Evolutionary conservation across 2,113 vertebrate species (phyloP).

Genomic region (Anser brachyrhynchus): DNA sequence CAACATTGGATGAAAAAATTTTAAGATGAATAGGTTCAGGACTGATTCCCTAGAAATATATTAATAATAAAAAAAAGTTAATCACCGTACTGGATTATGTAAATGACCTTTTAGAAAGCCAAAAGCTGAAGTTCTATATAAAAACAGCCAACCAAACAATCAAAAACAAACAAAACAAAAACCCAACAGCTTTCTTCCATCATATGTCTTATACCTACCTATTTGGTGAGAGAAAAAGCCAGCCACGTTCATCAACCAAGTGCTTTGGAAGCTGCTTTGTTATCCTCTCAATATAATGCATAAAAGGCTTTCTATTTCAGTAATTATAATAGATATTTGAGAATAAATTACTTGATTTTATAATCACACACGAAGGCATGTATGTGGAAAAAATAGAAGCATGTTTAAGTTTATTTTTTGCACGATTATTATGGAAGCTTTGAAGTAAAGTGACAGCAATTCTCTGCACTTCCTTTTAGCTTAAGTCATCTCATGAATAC

Average conservation of each 20-base stretch:
- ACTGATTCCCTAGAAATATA: constrained; percentile 88
- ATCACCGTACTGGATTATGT: not conserved
- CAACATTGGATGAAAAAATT: constrained; percentile 95
- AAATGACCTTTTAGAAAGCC: not conserved
- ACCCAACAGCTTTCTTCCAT: not conserved
- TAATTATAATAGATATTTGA: not conserved
- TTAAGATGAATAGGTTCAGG: constrained; percentile 97
- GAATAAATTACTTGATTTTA: not conserved
- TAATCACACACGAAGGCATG: not conserved
- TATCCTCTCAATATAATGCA: not conserved
- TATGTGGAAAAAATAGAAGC: not conserved
- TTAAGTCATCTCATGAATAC: not conserved
- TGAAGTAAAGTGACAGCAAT: not conserved
- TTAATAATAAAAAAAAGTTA: not conserved
- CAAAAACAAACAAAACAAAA: not conserved
- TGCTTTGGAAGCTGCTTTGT: not conserved
- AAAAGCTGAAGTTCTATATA: not conserved
- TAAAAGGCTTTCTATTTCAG: not conserved
- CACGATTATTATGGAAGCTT: not conserved
- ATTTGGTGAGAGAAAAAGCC: not conserved
- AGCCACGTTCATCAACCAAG: not conserved
- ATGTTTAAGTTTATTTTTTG: not conserved
- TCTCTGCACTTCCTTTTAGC: not conserved
- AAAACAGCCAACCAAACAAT: no score
- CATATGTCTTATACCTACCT: not conserved